These are phyloP conservation scores for Platycheirus rosarum DNA, from an alignment of 2,888 invertebrate species.

Conservation along the genomic window DNA sequence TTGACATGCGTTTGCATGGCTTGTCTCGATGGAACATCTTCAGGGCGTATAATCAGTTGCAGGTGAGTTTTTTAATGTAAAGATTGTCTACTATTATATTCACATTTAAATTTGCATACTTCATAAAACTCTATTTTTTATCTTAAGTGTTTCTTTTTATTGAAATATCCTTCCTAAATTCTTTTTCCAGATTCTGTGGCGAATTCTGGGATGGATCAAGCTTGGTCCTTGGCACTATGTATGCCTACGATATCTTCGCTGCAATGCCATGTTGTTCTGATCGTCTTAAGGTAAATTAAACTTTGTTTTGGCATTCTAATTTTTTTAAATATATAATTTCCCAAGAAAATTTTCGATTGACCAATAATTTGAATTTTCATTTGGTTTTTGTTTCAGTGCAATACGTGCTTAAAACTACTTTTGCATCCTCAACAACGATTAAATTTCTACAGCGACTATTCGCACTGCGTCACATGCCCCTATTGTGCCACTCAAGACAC, in stretches of 20 bases:
- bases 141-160: background rate
- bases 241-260: slow-evolving; percentile 98
- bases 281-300: slow-evolving; percentile 89
- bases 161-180: slow-evolving; percentile 17
- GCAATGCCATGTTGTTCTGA: slow-evolving; percentile 98
- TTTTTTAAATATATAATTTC: too few relatives aligned
- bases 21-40: slow-evolving; percentile 93
- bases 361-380: slow-evolving; percentile 7
- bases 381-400: slow-evolving; percentile 87
- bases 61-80: slow-evolving; percentile 83
- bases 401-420: slow-evolving; percentile 94
- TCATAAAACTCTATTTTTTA: too few relatives aligned
- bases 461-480: slow-evolving; percentile 94
- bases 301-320: slow-evolving; percentile 26
- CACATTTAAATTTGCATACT: too few relatives aligned
- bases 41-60: slow-evolving; percentile 90
- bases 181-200: slow-evolving; percentile 86
- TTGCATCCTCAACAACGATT: slow-evolving; percentile 93
- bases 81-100: too few relatives aligned
- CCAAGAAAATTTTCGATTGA: too few relatives aligned
- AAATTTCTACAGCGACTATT: slow-evolving; percentile 97
- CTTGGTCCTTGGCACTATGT: slow-evolving; percentile 97
- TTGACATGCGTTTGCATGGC: slow-evolving; percentile 97
- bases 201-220: slow-evolving; percentile 96
- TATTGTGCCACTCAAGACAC: slow-evolving; percentile 95